Conservation (phyloP, 2,797 vertebrate species). For the Paedocypris micromegethes region DNA sequence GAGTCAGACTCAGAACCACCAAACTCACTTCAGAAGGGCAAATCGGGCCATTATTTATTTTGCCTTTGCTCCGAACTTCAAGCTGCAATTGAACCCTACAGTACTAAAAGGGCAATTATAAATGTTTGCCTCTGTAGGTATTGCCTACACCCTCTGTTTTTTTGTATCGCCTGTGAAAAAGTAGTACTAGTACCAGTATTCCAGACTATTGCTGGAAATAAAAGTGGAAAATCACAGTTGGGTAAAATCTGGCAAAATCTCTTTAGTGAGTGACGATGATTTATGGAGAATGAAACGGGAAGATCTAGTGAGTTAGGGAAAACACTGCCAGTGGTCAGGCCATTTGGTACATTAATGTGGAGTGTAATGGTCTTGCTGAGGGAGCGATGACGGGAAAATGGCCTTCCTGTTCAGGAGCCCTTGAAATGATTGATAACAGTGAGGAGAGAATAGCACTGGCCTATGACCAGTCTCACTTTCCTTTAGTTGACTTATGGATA, state of each 20-base stretch:
- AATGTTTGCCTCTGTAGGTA: no score
- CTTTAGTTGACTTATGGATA: conserved; percentile 52
- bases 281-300: conserved; percentile 50
- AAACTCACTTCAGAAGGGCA: neutral
- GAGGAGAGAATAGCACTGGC: conserved; percentile 51
- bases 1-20: neutral
- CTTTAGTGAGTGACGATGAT: conserved; percentile 50
- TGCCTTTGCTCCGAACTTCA: no score
- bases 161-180: neutral
- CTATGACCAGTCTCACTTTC: conserved; percentile 42
- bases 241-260: conserved; percentile 37
- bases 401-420: conserved; percentile 52
- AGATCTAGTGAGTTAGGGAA: conserved; percentile 35
- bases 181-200: neutral
- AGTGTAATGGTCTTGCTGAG: conserved; percentile 60
- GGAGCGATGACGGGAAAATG: conserved; percentile 64
- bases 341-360: conserved; percentile 63
- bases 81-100: no score
- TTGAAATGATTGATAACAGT: conserved; percentile 63
- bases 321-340: conserved; percentile 55
- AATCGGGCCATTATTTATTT: neutral
- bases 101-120: no score
- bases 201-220: neutral
- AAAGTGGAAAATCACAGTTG: conserved; percentile 49
- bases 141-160: no score